These are phyloP conservation scores for Macaca fascicularis DNA, from an alignment of 2,113 vertebrate species.

Conservation along the genomic window T2T-MFA8v1.1 NC_088381.1:146731501-146732000, in stretches of 20 bases:
- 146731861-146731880: not conserved
- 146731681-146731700: not conserved
- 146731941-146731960: not conserved
- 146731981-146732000: not conserved
- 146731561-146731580: not conserved
- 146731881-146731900: not conserved
- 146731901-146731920: not conserved
- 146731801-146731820: not conserved
- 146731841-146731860: slow-evolving; percentile 27
- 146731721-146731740: not conserved
- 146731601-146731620: not conserved
- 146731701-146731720: not conserved
- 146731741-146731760: not conserved
- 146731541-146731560: not conserved
- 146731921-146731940: not conserved
- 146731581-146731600: not conserved
- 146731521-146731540: not conserved
- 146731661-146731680: not conserved
- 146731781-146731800: not conserved
- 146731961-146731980: not conserved
- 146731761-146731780: not conserved
- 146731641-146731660: not conserved
- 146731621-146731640: not conserved
- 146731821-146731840: not conserved
- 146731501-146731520: not conserved